Evolutionary conservation across 2,113 vertebrate genomes (phyloP).

Genomic region (Jaculus jaculus): DNA sequence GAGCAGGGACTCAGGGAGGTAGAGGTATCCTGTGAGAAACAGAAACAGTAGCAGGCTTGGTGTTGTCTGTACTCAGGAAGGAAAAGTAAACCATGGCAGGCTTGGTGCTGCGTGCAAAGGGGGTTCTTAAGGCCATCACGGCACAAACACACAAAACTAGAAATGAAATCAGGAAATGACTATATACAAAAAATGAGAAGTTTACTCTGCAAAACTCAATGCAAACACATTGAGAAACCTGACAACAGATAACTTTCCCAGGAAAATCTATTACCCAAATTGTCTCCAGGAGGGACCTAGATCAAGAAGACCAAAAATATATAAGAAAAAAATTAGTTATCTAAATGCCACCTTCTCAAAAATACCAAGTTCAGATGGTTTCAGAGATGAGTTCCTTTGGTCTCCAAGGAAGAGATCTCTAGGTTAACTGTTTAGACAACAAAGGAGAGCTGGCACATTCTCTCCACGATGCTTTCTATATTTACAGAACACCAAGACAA

Average conservation of each 20-base stretch:
- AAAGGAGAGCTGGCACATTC: background rate
- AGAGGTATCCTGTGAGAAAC: background rate
- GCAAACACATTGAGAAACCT: background rate
- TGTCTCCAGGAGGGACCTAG: background rate
- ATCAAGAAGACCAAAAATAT: background rate
- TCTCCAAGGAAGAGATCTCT: background rate
- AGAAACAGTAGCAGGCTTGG: background rate
- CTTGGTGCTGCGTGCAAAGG: background rate
- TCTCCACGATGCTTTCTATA: background rate
- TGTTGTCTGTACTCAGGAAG: background rate
- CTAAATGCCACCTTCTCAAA: background rate
- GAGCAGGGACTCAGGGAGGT: background rate
- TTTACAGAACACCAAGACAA: background rate
- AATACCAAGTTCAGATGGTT: background rate
- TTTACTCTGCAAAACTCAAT: background rate
- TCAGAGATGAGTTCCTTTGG: background rate
- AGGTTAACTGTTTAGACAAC: background rate
- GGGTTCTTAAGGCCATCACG: background rate
- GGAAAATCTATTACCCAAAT: constrained; percentile 23
- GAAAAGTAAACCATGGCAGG: background rate
- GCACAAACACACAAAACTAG: background rate
- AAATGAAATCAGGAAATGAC: background rate
- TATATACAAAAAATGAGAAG: background rate
- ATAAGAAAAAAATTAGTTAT: background rate
- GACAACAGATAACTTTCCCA: background rate